Evolutionary conservation across 2,888 invertebrate species (phyloP).

Genomic region (Tigriopus californicus): DNA sequence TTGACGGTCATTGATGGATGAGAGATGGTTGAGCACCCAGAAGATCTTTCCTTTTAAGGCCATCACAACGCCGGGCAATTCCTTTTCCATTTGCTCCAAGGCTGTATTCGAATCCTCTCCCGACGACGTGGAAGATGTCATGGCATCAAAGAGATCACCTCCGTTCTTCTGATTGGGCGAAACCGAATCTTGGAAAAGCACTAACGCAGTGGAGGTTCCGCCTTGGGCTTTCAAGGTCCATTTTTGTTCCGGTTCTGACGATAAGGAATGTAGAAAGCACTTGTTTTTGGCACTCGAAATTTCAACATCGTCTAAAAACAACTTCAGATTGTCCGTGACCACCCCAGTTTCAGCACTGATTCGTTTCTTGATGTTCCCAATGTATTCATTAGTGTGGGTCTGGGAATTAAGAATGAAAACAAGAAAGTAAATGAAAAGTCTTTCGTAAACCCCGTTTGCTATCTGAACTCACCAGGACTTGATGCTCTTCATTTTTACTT

Average conservation of each 20-base stretch:
- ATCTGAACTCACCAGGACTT: constrained; percentile 24
- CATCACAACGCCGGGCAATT: constrained; percentile 33
- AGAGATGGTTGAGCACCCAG: constrained; percentile 30
- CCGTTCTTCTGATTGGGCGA: too few relatives aligned
- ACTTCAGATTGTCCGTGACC: constrained; percentile 19
- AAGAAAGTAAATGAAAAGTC: neutral
- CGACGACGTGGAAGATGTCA: too few relatives aligned
- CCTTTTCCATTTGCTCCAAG: constrained; percentile 24
- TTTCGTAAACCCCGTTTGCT: too few relatives aligned
- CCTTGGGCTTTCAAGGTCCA: too few relatives aligned
- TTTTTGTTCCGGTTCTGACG: too few relatives aligned
- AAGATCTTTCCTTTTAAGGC: constrained; percentile 30
- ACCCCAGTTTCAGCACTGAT: constrained; percentile 23
- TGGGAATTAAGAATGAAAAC: constrained; percentile 18
- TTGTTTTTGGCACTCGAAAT: neutral
- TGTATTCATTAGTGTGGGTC: constrained; percentile 29
- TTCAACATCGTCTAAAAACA: constrained; percentile 9
- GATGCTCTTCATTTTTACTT: constrained; percentile 27
- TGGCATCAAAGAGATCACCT: too few relatives aligned
- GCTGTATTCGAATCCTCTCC: neutral
- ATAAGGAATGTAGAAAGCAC: neutral
- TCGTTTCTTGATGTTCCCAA: constrained; percentile 26
- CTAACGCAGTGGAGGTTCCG: too few relatives aligned
- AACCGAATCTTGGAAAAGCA: too few relatives aligned
- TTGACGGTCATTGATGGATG: constrained; percentile 21